Evolutionary conservation across 2,888 invertebrate species (phyloP), one percentile per base, ranked within the genome.

Genomic region (Panzeria rudis): DNA sequence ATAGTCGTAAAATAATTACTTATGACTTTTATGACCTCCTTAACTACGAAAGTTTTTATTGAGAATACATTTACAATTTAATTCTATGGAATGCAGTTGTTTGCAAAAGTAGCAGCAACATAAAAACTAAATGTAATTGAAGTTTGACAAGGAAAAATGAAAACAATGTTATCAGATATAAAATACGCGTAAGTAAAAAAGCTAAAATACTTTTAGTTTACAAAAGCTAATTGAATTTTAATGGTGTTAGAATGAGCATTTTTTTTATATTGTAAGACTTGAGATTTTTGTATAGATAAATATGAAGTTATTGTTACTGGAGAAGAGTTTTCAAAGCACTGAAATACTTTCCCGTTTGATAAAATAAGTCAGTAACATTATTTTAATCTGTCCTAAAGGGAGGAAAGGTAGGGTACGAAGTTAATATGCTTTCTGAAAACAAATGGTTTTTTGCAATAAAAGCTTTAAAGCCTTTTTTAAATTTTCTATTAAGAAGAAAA

Each of bases 101-200:
- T 23, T 32, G 17, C 38, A 13, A 9, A 5, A 38, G 20, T 59
- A 29, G 56, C 61, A n/a, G 44, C 41, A 44, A 23, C 23, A 41
- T 20, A 59, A 59, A 4, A n/a, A 50, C 35, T n/a, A 64, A 59
- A 59, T 72, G 71, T 76, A 82, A 82, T 82, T 77, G 59, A 77
- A 82, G 71, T 71, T 64, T 9, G 13, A 76, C 11, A 59, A 73
- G 78, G 78, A 47, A 78, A 78, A 29, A 68, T 72, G 44, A 68
- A 69, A 78, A 83, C 52, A 78, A 78, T 78, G 73, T 78, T 56
- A 68, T 72, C 66, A 52, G 32, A 44, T 78, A 68, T 78, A 54
- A 32, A 52, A 62, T n/a, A 73, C 47, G 17, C 17, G 59, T 15
- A 47, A 47, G 72, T 47, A 52, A 59, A 38, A 66, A 41, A 35